Percentiles rank a stretch among this genome's conserved stretches.
phyloP scores from a whole-genome alignment of 30 jellyfish, hydroid and myxozoan species.

The Aurelia aurita region DNA sequence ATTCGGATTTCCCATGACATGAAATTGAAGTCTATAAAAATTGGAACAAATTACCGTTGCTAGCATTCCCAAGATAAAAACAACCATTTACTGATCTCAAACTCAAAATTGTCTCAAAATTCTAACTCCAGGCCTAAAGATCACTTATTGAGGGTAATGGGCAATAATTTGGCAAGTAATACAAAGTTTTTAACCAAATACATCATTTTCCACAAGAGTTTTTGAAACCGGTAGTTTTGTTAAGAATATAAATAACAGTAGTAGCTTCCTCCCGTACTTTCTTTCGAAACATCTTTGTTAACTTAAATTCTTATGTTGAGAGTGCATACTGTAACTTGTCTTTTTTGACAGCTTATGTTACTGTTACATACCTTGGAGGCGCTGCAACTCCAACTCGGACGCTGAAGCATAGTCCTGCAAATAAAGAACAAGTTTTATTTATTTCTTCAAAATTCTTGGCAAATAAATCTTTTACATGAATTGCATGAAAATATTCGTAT shows the following conservation, averaged over 20 bases:
- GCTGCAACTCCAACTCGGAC: slow-evolving; percentile 86
- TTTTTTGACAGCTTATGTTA: no score
- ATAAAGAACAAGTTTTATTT: not conserved
- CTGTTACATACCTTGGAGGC: slow-evolving; percentile 94
- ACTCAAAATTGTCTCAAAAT: not conserved
- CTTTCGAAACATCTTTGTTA: not conserved
- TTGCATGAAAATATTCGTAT: no score
- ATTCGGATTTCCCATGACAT: not conserved
- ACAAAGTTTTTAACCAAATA: no score
- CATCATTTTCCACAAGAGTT: no score
- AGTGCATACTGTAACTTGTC: no score
- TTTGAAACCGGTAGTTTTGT: no score
- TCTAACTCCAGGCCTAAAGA: no score
- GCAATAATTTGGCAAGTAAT: no score
- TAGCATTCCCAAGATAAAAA: not conserved
- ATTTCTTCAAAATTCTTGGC: not conserved
- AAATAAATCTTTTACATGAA: no score
- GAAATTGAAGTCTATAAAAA: not conserved
- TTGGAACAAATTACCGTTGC: not conserved
- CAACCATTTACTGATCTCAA: not conserved
- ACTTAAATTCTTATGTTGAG: not conserved
- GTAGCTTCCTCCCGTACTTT: no score
- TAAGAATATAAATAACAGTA: no score
- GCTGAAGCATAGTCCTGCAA: slow-evolving; percentile 96
- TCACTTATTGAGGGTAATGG: no score